Evolutionary conservation across 2,797 vertebrate species (phyloP).

Genomic region (Cichlasoma orientale): DNA sequence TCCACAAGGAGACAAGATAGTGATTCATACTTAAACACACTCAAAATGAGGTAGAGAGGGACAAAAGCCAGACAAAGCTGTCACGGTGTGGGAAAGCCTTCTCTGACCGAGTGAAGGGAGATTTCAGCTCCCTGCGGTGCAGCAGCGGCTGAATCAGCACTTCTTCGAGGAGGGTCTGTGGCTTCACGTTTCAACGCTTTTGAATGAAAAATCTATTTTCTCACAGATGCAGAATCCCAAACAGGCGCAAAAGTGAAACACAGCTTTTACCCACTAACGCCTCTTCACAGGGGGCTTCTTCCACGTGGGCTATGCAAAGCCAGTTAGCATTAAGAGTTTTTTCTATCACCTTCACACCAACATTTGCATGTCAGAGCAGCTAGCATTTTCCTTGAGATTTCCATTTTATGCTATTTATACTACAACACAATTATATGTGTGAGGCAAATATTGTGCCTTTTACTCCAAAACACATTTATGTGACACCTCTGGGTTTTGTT

Average conservation of each 20-base stretch:
- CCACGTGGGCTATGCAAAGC: neutral
- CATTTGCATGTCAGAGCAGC: neutral
- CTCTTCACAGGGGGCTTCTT: neutral
- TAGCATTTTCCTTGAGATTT: neutral
- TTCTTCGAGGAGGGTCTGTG: constrained; percentile 28
- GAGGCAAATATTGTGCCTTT: neutral
- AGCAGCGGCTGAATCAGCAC: constrained; percentile 54
- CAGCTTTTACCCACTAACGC: neutral
- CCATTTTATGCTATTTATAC: neutral
- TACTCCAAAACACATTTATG: neutral
- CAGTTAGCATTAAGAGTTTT: rapidly evolving
- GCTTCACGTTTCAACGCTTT: constrained; percentile 32
- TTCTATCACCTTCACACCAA: neutral
- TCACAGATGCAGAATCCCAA: constrained; percentile 25
- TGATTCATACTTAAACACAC: constrained; percentile 18
- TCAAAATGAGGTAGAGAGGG: constrained; percentile 7
- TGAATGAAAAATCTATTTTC: constrained; percentile 45
- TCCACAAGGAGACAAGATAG: constrained; percentile 6
- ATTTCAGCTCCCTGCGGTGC: constrained; percentile 24
- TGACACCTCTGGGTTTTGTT: neutral
- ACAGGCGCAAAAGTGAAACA: constrained; percentile 6
- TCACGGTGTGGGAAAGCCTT: constrained; percentile 23
- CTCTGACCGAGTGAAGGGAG: constrained; percentile 24
- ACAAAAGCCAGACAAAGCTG: constrained; percentile 25
- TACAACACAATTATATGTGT: neutral